These are phyloP conservation scores for Pelmatolapia mariae DNA, from an alignment of 2,113 vertebrate genomes.

Conservation along the genomic window DNA sequence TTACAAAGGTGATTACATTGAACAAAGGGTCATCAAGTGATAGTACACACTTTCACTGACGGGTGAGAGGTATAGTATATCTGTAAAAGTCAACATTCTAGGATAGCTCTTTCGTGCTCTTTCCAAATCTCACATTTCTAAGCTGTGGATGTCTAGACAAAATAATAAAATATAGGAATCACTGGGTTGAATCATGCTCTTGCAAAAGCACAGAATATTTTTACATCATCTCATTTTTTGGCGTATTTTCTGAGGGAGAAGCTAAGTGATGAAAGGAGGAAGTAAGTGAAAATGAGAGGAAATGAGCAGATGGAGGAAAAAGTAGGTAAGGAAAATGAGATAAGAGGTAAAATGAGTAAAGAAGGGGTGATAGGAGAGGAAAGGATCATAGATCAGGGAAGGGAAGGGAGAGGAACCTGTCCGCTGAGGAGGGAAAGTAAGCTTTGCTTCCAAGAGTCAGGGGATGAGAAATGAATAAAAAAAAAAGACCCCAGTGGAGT, in stretches of 20 bases:
- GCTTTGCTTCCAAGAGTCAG: neutral
- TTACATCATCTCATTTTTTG: constrained; percentile 45
- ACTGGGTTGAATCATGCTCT: neutral
- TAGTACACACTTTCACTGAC: neutral
- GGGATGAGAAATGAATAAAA: neutral
- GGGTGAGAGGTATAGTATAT: neutral
- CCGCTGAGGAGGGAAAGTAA: neutral
- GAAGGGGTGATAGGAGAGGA: neutral
- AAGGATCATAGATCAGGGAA: neutral
- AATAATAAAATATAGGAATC: neutral
- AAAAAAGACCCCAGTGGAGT: neutral
- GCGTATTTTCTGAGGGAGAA: neutral
- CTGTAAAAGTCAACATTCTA: neutral
- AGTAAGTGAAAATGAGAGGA: neutral
- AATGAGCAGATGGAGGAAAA: neutral
- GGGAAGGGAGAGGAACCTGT: neutral
- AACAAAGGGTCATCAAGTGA: neutral
- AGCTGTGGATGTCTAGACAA: neutral
- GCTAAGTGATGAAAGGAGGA: neutral
- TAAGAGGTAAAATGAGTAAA: neutral
- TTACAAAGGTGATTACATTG: neutral
- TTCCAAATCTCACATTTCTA: neutral
- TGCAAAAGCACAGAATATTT: constrained; percentile 7
- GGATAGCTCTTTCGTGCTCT: neutral
- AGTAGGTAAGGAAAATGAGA: neutral